Evolutionary conservation across 2,888 invertebrate species (phyloP).

Genomic region (Cephus nigrinus): DNA sequence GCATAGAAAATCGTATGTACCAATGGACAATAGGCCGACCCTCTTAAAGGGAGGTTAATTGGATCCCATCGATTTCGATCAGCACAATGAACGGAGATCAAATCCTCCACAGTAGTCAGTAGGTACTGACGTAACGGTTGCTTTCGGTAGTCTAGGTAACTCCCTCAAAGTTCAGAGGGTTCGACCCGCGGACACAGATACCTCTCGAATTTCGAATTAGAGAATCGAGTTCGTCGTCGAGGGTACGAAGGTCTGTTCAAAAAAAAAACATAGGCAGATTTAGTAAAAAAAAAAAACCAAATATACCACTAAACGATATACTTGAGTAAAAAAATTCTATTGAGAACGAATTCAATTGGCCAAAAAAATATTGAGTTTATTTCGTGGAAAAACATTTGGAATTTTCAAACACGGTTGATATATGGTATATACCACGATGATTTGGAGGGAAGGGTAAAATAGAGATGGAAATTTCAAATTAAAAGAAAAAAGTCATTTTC

Average conservation of each 20-base stretch:
- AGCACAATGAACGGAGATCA: conserved; percentile 46
- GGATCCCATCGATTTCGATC: conserved; percentile 54
- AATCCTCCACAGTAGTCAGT: conserved; percentile 28
- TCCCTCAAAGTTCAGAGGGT: conserved; percentile 44
- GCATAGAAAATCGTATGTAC: conserved; percentile 42
- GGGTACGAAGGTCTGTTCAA: no score
- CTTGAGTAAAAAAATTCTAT: no score
- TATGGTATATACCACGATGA: not conserved
- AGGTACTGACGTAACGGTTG: conserved; percentile 30
- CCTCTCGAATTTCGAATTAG: not conserved
- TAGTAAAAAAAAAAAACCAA: no score
- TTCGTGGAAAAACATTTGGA: no score
- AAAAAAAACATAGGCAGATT: no score
- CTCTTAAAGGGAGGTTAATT: conserved; percentile 55
- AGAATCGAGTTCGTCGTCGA: no score
- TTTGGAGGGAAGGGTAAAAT: not conserved
- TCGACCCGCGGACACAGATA: conserved; percentile 9
- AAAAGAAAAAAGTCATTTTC: not conserved
- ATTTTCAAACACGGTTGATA: not conserved
- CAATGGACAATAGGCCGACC: conserved; percentile 47
- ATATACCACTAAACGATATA: no score
- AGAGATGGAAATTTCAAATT: not conserved
- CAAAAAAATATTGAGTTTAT: no score
- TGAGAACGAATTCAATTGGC: no score
- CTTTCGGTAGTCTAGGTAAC: conserved; percentile 54